These are phyloP conservation scores for Zoanthus gigantus DNA, from an alignment of 92 coral and sea anemone species.

Conservation along the genomic window DNA sequence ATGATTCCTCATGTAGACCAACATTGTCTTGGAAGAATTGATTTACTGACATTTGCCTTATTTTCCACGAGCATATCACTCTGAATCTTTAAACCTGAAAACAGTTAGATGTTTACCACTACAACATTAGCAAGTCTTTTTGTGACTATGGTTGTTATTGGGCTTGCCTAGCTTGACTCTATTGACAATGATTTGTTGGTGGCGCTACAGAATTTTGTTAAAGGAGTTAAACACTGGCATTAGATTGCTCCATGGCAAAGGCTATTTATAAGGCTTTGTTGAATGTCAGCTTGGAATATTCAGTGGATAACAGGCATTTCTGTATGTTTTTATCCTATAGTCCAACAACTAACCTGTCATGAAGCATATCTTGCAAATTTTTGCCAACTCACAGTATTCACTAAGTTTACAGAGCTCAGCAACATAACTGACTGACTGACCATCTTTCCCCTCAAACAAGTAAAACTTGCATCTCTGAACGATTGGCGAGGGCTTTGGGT, in stretches of 20 bases:
- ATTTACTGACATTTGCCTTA: not conserved
- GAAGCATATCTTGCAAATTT: too few relatives aligned
- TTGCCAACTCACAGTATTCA: too few relatives aligned
- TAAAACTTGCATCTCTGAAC: too few relatives aligned
- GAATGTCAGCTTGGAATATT: too few relatives aligned
- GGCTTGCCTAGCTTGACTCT: not conserved
- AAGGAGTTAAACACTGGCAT: not conserved
- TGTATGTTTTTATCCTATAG: too few relatives aligned
- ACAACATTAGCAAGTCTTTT: not conserved
- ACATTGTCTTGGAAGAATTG: not conserved
- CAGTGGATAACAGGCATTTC: too few relatives aligned
- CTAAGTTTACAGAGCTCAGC: too few relatives aligned
- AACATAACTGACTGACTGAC: too few relatives aligned
- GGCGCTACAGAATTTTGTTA: not conserved
- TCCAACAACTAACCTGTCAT: not conserved
- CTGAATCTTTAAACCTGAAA: not conserved
- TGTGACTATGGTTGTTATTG: not conserved
- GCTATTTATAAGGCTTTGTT: not conserved
- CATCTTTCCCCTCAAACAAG: too few relatives aligned
- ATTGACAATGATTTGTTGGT: not conserved
- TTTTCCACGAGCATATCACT: not conserved
- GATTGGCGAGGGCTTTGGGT: too few relatives aligned
- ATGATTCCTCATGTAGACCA: not conserved
- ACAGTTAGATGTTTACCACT: not conserved
- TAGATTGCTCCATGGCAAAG: not conserved